Evolutionary conservation across 2,888 invertebrate species (phyloP).

Genomic region (Drosophila dives): DNA sequence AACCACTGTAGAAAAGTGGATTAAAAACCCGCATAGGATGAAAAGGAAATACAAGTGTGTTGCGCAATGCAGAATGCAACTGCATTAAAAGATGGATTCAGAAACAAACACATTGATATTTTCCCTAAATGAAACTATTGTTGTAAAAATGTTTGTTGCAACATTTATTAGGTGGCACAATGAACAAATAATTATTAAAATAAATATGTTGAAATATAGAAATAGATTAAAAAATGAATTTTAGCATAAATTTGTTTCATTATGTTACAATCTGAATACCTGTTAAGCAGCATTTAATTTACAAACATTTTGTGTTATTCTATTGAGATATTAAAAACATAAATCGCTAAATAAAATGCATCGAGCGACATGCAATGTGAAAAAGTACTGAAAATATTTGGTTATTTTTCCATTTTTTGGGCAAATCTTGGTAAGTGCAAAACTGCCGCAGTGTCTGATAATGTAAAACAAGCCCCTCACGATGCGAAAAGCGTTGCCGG

Average conservation of each 20-base stretch:
- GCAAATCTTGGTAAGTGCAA: slow-evolving; percentile 15
- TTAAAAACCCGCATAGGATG: neutral
- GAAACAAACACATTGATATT: neutral
- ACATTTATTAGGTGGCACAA: neutral
- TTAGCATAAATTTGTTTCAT: neutral
- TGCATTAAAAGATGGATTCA: slow-evolving; percentile 27
- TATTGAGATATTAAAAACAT: neutral
- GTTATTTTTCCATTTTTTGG: slow-evolving; percentile 5
- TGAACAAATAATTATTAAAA: neutral
- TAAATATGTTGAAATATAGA: neutral
- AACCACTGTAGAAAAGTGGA: slow-evolving; percentile 11
- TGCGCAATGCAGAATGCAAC: neutral
- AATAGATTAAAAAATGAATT: neutral
- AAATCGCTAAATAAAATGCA: neutral
- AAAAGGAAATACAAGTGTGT: neutral
- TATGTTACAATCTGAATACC: neutral
- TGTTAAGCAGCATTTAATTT: neutral
- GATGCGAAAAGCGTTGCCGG: slow-evolving; percentile 6
- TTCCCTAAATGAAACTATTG: neutral
- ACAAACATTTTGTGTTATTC: neutral
- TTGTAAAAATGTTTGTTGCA: neutral
- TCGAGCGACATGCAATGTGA: neutral
- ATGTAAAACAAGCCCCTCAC: slow-evolving; percentile 21
- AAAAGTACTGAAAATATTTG: neutral
- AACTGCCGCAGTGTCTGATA: slow-evolving; percentile 14